Evolutionary conservation across 2,113 vertebrate genomes (phyloP).

Genomic region (Pangasianodon gigas): DNA sequence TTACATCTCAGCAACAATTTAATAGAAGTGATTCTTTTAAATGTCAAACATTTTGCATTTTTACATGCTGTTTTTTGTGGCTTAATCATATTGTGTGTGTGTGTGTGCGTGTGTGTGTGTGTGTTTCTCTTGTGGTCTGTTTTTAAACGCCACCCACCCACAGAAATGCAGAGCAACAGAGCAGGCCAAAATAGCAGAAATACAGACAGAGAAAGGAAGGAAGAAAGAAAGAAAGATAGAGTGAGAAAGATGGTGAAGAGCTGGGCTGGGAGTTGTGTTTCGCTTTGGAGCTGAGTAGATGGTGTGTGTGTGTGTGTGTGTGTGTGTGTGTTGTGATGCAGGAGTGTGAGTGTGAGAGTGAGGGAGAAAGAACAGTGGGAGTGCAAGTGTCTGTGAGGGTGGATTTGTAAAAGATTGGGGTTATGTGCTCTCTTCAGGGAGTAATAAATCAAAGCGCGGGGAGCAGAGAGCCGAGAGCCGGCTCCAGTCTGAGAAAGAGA

Average conservation of each 20-base stretch:
- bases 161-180: slow-evolving; percentile 13
- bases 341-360: not conserved
- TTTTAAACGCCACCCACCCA: slow-evolving; percentile 58
- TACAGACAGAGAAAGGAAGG: slow-evolving; percentile 16
- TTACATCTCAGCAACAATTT: not conserved
- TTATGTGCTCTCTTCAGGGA: slow-evolving; percentile 41
- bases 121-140: slow-evolving; percentile 46
- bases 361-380: slow-evolving; percentile 16
- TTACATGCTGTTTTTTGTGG: not conserved
- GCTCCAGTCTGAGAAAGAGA: slow-evolving; percentile 42
- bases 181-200: slow-evolving; percentile 36
- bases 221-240: slow-evolving; percentile 36
- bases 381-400: slow-evolving; percentile 29
- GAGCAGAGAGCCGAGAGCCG: slow-evolving; percentile 31
- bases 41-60: not conserved
- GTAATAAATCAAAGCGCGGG: slow-evolving; percentile 52
- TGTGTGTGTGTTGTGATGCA: slow-evolving; percentile 5
- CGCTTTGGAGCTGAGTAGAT: slow-evolving; percentile 15
- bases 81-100: slow-evolving; percentile 12
- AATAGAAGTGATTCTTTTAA: not conserved
- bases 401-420: slow-evolving; percentile 37
- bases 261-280: slow-evolving; percentile 19
- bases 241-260: slow-evolving; percentile 14
- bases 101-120: slow-evolving; percentile 20
- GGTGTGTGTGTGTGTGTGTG: not conserved